Evolutionary conservation across 2,888 invertebrate species (phyloP).

Genomic region (Operophtera brumata): DNA sequence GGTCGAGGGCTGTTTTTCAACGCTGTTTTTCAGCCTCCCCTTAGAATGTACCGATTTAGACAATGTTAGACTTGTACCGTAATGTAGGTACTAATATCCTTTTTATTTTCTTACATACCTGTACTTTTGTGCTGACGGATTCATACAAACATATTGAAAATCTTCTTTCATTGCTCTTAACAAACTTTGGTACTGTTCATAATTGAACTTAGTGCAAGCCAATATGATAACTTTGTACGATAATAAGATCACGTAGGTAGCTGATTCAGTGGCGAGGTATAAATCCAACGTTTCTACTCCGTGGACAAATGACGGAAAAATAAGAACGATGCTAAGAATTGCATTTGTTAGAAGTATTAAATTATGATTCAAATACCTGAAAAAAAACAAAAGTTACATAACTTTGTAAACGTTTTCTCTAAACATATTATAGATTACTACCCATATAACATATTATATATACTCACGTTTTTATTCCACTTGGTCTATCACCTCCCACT

Average conservation of each 20-base stretch:
- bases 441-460: too few relatives aligned
- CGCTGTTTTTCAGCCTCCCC: too few relatives aligned
- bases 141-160: constrained; percentile 49
- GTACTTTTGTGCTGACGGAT: constrained; percentile 41
- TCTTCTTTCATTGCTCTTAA: constrained; percentile 46
- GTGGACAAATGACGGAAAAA: background rate
- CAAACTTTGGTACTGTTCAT: constrained; percentile 44
- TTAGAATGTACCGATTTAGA: too few relatives aligned
- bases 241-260: constrained; percentile 48
- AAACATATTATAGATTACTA: too few relatives aligned
- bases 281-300: background rate
- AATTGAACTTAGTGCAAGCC: constrained; percentile 41
- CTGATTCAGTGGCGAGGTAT: constrained; percentile 43
- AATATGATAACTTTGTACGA: constrained; percentile 49
- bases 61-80: too few relatives aligned
- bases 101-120: constrained; percentile 34
- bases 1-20: too few relatives aligned
- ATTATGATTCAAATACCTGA: background rate
- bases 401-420: too few relatives aligned
- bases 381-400: background rate
- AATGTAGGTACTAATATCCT: too few relatives aligned
- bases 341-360: background rate
- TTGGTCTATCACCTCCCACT: constrained; percentile 33
- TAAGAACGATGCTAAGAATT: background rate
- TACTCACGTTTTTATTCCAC: background rate